Evolutionary conservation across 2,888 invertebrate genomes (phyloP).

Genomic region (Muschampia staudingeri): DNA sequence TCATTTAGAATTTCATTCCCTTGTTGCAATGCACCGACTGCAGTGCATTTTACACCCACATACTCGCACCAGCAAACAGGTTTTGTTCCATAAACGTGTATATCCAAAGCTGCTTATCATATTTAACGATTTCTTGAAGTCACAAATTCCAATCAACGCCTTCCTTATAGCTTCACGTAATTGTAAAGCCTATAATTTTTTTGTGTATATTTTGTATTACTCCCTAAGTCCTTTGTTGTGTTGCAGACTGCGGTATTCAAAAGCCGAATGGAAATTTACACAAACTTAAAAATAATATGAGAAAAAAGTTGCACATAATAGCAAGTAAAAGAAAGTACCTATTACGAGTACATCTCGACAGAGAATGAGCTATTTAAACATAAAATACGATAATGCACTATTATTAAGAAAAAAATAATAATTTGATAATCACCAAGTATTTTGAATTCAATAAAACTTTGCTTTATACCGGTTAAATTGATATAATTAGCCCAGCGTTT

Average conservation of each 20-base stretch:
- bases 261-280: no score
- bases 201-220: background rate
- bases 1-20: constrained; percentile 72
- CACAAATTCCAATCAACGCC: constrained; percentile 79
- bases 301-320: no score
- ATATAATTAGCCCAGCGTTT: no score
- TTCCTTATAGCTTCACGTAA: constrained; percentile 38
- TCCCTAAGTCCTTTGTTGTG: background rate
- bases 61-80: constrained; percentile 74
- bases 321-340: no score
- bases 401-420: no score
- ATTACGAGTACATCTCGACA: no score
- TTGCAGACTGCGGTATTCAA: background rate
- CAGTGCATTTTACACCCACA: constrained; percentile 79
- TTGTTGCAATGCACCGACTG: constrained; percentile 81
- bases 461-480: no score
- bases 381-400: no score
- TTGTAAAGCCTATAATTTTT: background rate
- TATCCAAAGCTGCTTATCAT: constrained; percentile 69
- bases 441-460: no score
- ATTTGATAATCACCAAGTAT: no score
- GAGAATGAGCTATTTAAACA: no score
- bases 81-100: constrained; percentile 74
- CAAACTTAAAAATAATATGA: no score
- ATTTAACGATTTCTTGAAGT: constrained; percentile 77